Conservation (phyloP, 2,888 invertebrate species). For the Nephrotoma flavescens region DNA sequence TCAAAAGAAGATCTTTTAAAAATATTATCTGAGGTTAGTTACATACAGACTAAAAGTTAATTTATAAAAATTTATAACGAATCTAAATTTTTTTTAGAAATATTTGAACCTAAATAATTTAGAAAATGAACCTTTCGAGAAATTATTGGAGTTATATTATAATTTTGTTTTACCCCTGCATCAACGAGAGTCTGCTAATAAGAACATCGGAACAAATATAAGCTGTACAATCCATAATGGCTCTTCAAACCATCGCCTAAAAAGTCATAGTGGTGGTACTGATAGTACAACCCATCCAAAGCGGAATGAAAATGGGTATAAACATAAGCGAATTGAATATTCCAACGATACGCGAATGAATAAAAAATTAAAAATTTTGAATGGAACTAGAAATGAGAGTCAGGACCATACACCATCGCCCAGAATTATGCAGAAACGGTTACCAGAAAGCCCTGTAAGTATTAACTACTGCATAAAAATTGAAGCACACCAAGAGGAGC, state of each 20-base stretch:
- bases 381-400: not conserved
- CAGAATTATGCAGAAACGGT: not conserved
- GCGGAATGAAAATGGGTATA: not conserved
- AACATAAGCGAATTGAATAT: not conserved
- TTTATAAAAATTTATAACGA: not conserved
- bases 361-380: not conserved
- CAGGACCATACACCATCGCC: not conserved
- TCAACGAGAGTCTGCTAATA: slow-evolving; percentile 8
- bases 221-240: not conserved
- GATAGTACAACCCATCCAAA: not conserved
- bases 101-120: slow-evolving; percentile 16
- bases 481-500: no score
- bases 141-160: slow-evolving; percentile 18
- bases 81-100: slow-evolving; percentile 14
- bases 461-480: not conserved
- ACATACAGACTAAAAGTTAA: not conserved
- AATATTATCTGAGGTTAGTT: slow-evolving; percentile 19
- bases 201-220: not conserved
- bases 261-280: not conserved
- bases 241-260: not conserved
- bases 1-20: slow-evolving; percentile 16
- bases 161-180: slow-evolving; percentile 20
- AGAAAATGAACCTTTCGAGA: slow-evolving; percentile 14
- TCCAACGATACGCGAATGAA: not conserved
- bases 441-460: not conserved